Base-by-base conservation (phyloP, 92 coral and sea anemone genomes). In the Epizoanthus stellaris region DNA sequence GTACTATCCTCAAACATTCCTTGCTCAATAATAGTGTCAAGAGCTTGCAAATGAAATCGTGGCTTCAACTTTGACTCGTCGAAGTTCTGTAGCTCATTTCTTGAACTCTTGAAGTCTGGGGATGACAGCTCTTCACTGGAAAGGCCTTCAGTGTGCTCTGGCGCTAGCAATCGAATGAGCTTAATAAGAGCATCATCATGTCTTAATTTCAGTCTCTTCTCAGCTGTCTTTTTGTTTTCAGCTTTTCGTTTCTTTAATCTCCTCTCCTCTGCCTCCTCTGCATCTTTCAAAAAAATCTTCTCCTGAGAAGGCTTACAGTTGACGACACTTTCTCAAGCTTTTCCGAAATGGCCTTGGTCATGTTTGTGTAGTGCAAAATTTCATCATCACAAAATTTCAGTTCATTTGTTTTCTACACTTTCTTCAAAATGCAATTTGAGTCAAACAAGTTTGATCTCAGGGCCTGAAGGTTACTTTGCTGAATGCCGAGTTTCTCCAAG, bases 281-380 rank as follows among this genome's bases (percentile, higher is more conserved):
- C 70, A 20, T 65, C 70, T 65, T 65, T 65, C 19, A 65, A 36
- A 65, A 65, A 38, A 65, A 65, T 38, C 70, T n/a, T 20, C 70
- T 38, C 70, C 70, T 65, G 8, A 65, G 23, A 34, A 19, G 36
- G 5, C 70, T 65, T 65, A 38, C 63, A 1, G 63, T 58, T 58
- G 16, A 1, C 14, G 63, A 16, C 63, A 58, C 63, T 58, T 58
- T 58, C n/a, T 58, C 63, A 12, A 12, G 13, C 63, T 58, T 58
- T 58, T 15, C 11, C 3, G 62, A 58, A 58, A 58, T 58, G 3
- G 16, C 16, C 62, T 58, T 53, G 12, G 12, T 53, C 59, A 54
- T 54, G 13, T 58, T 19, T 58, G 13, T 16, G 63, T 58, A 5
- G 63, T 3, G 4, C 12, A 4, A 3, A 0, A 58, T 58, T 58